Conservation (phyloP, 2,797 vertebrate genomes). For the Netta rufina region DNA sequence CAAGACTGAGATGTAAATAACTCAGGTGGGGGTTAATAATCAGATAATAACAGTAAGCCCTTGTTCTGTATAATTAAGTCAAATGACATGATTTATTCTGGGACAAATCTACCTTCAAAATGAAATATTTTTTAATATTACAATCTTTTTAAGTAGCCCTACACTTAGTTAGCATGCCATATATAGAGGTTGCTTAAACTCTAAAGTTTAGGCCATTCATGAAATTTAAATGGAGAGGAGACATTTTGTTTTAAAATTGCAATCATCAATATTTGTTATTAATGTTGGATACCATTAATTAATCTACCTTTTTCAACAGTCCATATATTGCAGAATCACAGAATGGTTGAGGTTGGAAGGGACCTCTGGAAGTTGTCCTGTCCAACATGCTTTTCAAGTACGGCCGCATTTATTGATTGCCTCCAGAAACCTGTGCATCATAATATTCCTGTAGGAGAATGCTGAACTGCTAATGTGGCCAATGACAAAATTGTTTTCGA, state of each 20-base stretch:
- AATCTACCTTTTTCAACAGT: neutral
- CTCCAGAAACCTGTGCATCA: neutral
- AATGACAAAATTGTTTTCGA: neutral
- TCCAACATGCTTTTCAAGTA: neutral
- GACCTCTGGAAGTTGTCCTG: neutral
- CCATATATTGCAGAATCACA: neutral
- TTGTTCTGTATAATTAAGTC: constrained; percentile 47
- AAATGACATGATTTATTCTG: constrained; percentile 49
- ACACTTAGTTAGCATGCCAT: neutral
- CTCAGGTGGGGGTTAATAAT: constrained; percentile 51
- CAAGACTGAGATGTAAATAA: constrained; percentile 44
- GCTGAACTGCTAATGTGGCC: neutral
- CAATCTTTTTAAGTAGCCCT: neutral
- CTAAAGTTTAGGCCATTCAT: neutral
- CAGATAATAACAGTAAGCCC: constrained; percentile 43
- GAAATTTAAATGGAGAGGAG: neutral
- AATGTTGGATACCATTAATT: neutral
- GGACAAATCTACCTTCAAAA: neutral
- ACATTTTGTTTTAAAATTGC: neutral
- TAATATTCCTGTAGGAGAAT: neutral
- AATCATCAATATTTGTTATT: neutral
- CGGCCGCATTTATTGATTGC: accelerated
- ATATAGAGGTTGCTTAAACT: neutral
- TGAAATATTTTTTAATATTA: neutral
- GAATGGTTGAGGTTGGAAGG: neutral